These are phyloP conservation scores for Thaumetopoea pityocampa DNA, from an alignment of 1,140 invertebrate species.

Conservation along the genomic window DNA sequence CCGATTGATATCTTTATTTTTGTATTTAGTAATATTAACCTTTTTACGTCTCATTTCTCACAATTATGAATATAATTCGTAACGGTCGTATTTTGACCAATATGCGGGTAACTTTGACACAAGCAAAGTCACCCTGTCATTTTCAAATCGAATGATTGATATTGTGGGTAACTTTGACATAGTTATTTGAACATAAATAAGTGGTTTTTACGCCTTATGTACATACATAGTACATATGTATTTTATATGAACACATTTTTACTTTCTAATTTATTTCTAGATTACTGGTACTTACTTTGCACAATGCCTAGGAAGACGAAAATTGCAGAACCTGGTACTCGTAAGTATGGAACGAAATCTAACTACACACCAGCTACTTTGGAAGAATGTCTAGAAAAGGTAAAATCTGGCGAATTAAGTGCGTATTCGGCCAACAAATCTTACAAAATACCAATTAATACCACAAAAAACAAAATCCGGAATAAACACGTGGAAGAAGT, in stretches of 20 bases:
- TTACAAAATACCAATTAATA: slow-evolving; percentile 13
- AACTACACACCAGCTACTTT: slow-evolving; percentile 12
- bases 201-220: no score
- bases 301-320: not conserved
- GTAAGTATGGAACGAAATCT: slow-evolving; percentile 13
- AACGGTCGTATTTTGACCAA: not conserved
- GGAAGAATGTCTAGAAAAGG: slow-evolving; percentile 10
- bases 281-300: not conserved
- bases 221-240: no score
- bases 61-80: no score
- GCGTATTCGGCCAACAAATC: slow-evolving; percentile 1
- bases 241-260: no score
- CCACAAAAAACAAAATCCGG: slow-evolving; percentile 14
- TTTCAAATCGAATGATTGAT: not conserved
- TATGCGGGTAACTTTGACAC: not conserved
- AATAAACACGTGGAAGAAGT: slow-evolving; percentile 21
- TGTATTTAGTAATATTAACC: no score
- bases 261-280: no score
- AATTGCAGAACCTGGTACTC: slow-evolving; percentile 2
- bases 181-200: no score
- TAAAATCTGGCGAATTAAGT: slow-evolving; percentile 10
- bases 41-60: no score
- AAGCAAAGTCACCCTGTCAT: not conserved
- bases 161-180: not conserved
- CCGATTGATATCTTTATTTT: no score